These are phyloP conservation scores for Theocolax elegans DNA, from an alignment of 1,140 invertebrate genomes.

Conservation along the genomic window DNA sequence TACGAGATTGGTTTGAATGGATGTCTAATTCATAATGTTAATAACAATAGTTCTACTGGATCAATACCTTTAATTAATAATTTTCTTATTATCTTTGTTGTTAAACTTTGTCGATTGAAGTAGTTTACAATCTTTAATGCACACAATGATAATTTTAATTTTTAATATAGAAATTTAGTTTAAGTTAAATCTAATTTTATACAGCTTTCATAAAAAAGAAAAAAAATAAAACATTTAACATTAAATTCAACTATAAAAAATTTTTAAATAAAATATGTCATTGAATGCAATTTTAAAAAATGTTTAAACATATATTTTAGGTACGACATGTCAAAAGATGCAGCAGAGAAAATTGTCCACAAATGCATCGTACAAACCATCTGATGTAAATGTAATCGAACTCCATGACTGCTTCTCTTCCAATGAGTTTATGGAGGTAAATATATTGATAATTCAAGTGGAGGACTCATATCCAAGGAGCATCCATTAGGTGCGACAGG, in stretches of 20 bases:
- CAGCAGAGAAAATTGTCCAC: constrained; percentile 82
- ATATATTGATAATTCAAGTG: constrained; percentile 97
- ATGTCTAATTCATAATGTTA: constrained; percentile 98
- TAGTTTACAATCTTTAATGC: too few species aligned
- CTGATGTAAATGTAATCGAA: constrained; percentile 95
- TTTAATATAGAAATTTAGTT: too few species aligned
- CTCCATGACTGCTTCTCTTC: constrained; percentile 99
- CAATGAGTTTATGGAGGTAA: constrained; percentile 99
- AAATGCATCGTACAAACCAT: constrained; percentile 79
- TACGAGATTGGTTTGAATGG: constrained; percentile 97
- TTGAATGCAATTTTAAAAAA: too few species aligned
- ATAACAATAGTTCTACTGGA: constrained; percentile 98
- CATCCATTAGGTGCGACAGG: constrained; percentile 98
- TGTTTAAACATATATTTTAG: too few species aligned
- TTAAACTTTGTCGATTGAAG: too few species aligned
- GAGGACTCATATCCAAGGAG: constrained; percentile 97
- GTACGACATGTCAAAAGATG: constrained; percentile 93
- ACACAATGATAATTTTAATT: too few species aligned
- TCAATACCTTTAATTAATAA: constrained; percentile 91
- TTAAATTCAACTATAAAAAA: too few species aligned
- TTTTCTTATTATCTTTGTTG: too few species aligned
- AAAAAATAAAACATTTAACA: too few species aligned
- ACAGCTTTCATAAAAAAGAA: too few species aligned
- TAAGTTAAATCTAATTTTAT: too few species aligned
- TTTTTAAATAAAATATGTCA: too few species aligned